Evolutionary conservation across 2,888 invertebrate species (phyloP).

Genomic region (Netelia virgata): DNA sequence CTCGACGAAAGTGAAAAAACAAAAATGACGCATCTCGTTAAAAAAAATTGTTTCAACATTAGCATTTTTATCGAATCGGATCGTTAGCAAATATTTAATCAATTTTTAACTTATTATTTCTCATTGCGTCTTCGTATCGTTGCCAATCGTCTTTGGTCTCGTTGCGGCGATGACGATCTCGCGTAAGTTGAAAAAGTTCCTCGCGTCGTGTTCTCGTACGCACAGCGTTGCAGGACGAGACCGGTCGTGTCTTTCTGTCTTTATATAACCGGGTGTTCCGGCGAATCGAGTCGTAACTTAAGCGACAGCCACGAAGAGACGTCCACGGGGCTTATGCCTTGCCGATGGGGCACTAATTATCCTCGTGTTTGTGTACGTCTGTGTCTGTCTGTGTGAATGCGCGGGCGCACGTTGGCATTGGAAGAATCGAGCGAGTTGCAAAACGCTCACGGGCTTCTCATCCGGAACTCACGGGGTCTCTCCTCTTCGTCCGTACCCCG

Average conservation of each 20-base stretch:
- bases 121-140: too few relatives aligned
- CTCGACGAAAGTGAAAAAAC: background rate
- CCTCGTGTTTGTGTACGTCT: slow-evolving; percentile 56
- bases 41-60: background rate
- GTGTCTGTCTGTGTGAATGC: background rate
- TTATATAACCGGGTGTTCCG: slow-evolving; percentile 64
- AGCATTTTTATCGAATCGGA: slow-evolving; percentile 1
- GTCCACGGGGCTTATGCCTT: slow-evolving; percentile 56
- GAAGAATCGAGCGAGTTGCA: background rate
- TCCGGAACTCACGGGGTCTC: slow-evolving; percentile 36
- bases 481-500: slow-evolving; percentile 38
- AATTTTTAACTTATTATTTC: background rate
- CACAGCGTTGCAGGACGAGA: slow-evolving; percentile 28
- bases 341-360: slow-evolving; percentile 73
- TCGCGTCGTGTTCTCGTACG: slow-evolving; percentile 22
- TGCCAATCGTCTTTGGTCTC: background rate
- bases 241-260: slow-evolving; percentile 38
- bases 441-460: background rate
- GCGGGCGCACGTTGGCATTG: background rate
- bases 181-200: slow-evolving; percentile 47
- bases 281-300: slow-evolving; percentile 72
- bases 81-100: background rate
- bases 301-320: slow-evolving; percentile 68
- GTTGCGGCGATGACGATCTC: slow-evolving; percentile 41
- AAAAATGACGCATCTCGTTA: background rate